These are phyloP conservation scores for Argyrosomus regius DNA, from an alignment of 2,797 vertebrate genomes.

Conservation along the genomic window DNA sequence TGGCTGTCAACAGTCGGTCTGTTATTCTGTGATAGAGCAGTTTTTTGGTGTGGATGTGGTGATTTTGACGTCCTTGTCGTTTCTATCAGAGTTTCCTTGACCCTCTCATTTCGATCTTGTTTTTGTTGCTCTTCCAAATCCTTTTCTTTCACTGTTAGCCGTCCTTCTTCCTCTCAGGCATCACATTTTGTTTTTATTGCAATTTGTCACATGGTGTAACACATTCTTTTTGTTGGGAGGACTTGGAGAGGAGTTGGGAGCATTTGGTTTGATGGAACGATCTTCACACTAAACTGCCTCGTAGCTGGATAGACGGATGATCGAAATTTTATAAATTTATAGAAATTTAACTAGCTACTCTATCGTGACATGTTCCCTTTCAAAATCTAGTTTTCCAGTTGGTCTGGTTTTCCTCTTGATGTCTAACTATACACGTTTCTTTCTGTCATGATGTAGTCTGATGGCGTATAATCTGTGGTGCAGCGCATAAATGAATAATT, in stretches of 20 bases:
- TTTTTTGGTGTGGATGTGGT: constrained; percentile 9
- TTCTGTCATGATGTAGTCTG: too few relatives aligned
- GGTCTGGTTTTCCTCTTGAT: background rate
- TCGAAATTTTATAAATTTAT: background rate
- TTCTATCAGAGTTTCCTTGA: background rate
- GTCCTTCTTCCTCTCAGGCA: background rate
- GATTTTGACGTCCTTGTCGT: constrained; percentile 13
- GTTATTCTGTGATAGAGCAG: background rate
- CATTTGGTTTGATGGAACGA: constrained; percentile 11
- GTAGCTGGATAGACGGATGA: background rate
- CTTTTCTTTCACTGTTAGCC: constrained; percentile 21
- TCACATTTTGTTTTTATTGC: constrained; percentile 3
- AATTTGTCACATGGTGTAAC: background rate
- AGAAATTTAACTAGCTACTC: background rate
- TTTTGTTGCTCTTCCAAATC: constrained; percentile 12
- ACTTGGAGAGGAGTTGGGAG: background rate
- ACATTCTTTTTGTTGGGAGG: background rate
- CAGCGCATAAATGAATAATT: too few relatives aligned
- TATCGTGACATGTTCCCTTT: background rate
- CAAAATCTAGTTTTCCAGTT: background rate
- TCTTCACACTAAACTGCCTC: background rate
- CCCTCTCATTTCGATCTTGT: constrained; percentile 5
- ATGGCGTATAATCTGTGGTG: too few relatives aligned
- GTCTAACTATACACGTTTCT: too few relatives aligned
- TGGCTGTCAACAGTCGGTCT: background rate